Percentiles rank a stretch among this genome's conserved stretches.
Evolutionary conservation across 2,113 vertebrate species (phyloP).

Genomic region (Thryonomys swinderianus): DNA sequence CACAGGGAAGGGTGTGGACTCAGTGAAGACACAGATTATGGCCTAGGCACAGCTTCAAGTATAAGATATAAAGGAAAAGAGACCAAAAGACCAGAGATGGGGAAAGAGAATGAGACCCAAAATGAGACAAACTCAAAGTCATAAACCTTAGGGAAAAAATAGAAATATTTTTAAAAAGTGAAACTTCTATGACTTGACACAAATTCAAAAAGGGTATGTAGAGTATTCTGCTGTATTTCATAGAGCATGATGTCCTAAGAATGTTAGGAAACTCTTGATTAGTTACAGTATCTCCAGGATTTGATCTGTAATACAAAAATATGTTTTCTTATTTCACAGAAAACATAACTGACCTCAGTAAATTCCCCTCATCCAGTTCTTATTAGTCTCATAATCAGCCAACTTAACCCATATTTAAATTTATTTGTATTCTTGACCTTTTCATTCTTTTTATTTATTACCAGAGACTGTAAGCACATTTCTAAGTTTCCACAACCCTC

Average conservation of each 20-base stretch:
- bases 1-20: not conserved
- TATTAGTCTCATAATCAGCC: not conserved
- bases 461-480: not conserved
- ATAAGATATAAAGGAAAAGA: not conserved
- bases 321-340: not conserved
- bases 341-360: not conserved
- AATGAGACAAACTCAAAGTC: not conserved
- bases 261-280: not conserved
- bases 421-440: not conserved
- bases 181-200: not conserved
- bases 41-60: not conserved
- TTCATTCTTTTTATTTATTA: not conserved
- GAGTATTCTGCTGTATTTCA: not conserved
- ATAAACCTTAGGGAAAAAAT: not conserved
- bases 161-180: not conserved
- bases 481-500: not conserved
- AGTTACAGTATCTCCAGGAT: not conserved
- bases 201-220: not conserved
- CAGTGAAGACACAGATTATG: not conserved
- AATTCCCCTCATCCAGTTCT: not conserved
- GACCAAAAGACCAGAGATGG: not conserved
- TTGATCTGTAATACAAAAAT: not conserved
- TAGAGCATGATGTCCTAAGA: no score
- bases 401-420: not conserved
- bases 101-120: not conserved